phyloP scores from a whole-genome alignment of 2,888 invertebrate genomes.

The Plagiodera versicolora region DNA sequence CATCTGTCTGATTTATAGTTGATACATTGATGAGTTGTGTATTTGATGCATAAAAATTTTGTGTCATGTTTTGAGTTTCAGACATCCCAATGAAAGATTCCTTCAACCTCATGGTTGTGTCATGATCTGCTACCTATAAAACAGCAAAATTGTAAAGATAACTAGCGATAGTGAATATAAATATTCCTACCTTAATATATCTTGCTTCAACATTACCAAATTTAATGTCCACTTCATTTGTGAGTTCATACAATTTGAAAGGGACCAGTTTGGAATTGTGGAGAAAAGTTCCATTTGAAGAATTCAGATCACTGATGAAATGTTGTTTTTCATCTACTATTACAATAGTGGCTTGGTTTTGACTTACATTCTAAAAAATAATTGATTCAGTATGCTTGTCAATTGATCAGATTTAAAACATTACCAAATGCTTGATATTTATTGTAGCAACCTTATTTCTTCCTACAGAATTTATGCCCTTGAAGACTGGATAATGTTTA shows the following conservation, averaged over 20 bases:
- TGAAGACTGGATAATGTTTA: slow-evolving; percentile 31
- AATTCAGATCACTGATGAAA: slow-evolving; percentile 48
- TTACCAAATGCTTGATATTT: slow-evolving; percentile 48
- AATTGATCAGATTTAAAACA: background rate
- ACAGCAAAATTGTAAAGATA: too few relatives aligned
- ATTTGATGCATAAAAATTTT: slow-evolving; percentile 38
- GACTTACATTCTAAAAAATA: slow-evolving; percentile 47
- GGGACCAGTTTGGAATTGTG: slow-evolving; percentile 40
- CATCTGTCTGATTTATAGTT: background rate
- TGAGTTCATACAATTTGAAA: slow-evolving; percentile 42
- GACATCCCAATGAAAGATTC: slow-evolving; percentile 22
- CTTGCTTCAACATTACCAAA: slow-evolving; percentile 41
- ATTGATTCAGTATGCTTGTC: background rate
- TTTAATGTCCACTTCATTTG: slow-evolving; percentile 37
- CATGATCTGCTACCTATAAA: slow-evolving; percentile 14
- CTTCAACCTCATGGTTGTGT: slow-evolving; percentile 15
- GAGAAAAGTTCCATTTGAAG: slow-evolving; percentile 49
- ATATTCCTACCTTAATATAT: slow-evolving; percentile 32
- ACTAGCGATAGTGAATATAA: too few relatives aligned
- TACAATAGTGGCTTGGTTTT: slow-evolving; percentile 50
- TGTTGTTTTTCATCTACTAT: slow-evolving; percentile 43
- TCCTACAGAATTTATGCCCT: slow-evolving; percentile 50
- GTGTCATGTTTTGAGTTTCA: slow-evolving; percentile 35
- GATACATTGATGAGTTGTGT: slow-evolving; percentile 35
- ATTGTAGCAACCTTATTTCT: slow-evolving; percentile 45